These are phyloP conservation scores for Machimus rusticus DNA, from an alignment of 2,888 invertebrate genomes.

Conservation along the genomic window DNA sequence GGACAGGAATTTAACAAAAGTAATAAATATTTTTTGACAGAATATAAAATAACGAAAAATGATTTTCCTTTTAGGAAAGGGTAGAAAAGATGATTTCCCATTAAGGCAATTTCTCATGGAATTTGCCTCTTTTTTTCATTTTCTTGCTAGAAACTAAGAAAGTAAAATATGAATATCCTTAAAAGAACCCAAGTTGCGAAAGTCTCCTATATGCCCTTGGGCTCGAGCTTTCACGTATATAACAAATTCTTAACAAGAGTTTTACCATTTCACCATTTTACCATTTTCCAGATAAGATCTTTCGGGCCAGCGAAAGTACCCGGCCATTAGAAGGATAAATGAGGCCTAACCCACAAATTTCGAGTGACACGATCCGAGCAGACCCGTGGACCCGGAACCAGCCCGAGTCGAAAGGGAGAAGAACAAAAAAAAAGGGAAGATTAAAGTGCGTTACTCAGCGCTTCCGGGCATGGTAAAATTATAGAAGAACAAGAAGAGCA, in stretches of 20 bases:
- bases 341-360: background rate
- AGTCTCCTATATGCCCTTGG: background rate
- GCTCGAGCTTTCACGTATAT: background rate
- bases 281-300: background rate
- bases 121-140: background rate
- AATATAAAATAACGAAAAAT: background rate
- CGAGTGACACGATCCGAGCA: background rate
- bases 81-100: background rate
- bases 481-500: conserved; percentile 20
- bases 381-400: background rate
- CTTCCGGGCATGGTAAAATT: conserved; percentile 28
- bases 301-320: background rate
- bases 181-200: background rate
- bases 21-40: background rate
- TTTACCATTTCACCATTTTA: background rate
- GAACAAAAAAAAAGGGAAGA: background rate
- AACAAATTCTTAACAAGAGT: background rate
- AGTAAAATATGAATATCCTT: background rate
- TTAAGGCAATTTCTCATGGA: background rate
- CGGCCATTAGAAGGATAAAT: background rate
- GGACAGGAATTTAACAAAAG: background rate
- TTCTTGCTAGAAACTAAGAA: background rate
- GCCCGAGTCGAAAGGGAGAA: background rate
- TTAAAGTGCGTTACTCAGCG: conserved; percentile 9
- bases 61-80: background rate